Base-by-base conservation (phyloP, 2,113 vertebrate genomes). In the Cyanoramphus novaezelandiae region DNA sequence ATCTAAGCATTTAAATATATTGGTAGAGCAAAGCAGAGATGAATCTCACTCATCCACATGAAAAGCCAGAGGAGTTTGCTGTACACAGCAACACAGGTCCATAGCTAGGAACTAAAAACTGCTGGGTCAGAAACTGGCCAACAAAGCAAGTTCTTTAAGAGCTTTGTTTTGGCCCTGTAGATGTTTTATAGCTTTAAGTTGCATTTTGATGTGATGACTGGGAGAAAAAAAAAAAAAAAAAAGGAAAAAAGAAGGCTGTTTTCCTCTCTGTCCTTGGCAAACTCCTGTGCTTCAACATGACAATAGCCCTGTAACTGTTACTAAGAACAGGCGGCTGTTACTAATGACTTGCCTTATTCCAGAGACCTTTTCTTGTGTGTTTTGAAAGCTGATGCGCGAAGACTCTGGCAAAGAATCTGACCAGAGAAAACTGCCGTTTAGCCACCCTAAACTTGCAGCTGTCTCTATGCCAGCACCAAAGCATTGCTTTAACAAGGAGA, bases 391-490 rank as follows among this genome's bases (percentile, higher is more conserved):
- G 77, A 64, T 41, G 19, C 2, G 44, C 62, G 37, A 86, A 93
- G 83, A 75, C 62, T 25, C 31, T 46, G 57, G 17, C 72, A 71
- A 89, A 88, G 72, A 47, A 64, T 83, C 28, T 29, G 33, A 64
- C 67, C 63, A 78, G 79, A 46, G 50, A 46, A 72, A 81, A 43
- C 53, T 62, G 69, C 23, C 49, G 1, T 82, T 81, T 29, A 72
- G 67, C 37, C 29, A 11, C 31, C 5, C 13, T 24, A 60, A 78
- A 81, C 74, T 62, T 80, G 74, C 80, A 70, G 67, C 81, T 91
- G 82, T 68, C 44, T 86, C 37, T 44, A 24, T 50, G 78, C 82
- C 69, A 90, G 83, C 87, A 84, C 71, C 89, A 88, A 91, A 95
- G 86, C 21, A 11, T 11, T 80, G 16, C 76, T 82, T 80, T 65